A percentile compares a stretch with the other conserved stretches of the same genome.
Conservation (phyloP, 2,888 invertebrate genomes). For the Heteropelma amictum region DNA sequence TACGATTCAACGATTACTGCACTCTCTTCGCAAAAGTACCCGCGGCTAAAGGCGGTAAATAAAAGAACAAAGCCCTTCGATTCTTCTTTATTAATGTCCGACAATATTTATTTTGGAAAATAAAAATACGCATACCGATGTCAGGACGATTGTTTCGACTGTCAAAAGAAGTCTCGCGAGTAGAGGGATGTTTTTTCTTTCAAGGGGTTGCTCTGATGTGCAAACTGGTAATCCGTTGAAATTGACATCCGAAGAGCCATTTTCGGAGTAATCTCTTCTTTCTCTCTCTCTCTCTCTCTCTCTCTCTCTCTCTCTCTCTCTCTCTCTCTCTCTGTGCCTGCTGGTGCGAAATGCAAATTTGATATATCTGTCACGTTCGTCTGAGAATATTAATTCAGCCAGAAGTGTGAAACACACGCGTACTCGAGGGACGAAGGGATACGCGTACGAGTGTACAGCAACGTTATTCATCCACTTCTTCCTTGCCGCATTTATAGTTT, state of each 20-base stretch:
- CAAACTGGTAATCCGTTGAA: constrained; percentile 72
- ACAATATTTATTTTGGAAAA: no score
- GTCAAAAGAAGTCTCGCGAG: neutral
- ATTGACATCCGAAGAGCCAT: constrained; percentile 70
- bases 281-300: neutral
- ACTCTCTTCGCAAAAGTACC: no score
- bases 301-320: constrained; percentile 4
- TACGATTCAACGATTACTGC: neutral
- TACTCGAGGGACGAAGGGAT: constrained; percentile 21
- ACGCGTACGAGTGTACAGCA: neutral
- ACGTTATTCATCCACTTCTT: constrained; percentile 42
- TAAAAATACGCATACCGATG: neutral
- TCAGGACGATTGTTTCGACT: neutral
- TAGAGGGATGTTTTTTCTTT: constrained; percentile 9
- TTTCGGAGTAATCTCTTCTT: constrained; percentile 16
- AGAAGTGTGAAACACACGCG: constrained; percentile 22
- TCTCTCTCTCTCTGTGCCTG: constrained; percentile 23
- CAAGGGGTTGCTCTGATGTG: constrained; percentile 35
- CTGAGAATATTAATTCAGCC: constrained; percentile 75
- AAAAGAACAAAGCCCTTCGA: no score
- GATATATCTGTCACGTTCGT: constrained; percentile 77
- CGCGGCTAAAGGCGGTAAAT: no score
- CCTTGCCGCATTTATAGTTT: constrained; percentile 63
- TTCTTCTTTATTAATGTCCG: no score
- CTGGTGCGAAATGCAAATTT: constrained; percentile 73